Percentiles rank a stretch among this genome's conserved stretches.
phyloP scores from a whole-genome alignment of 2,888 invertebrate genomes.

The Mythimna albipuncta region DNA sequence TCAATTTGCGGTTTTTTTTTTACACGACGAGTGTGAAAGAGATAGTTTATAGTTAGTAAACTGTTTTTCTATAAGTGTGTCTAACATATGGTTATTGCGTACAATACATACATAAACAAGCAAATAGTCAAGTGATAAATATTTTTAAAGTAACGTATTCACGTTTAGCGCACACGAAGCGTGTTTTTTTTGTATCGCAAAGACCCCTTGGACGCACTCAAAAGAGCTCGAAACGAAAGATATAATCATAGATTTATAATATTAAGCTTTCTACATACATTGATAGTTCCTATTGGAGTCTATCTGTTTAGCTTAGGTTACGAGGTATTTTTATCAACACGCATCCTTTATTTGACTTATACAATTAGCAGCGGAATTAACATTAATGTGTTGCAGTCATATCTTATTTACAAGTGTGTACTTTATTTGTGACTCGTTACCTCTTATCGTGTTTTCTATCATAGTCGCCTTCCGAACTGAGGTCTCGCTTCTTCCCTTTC shows the following conservation, averaged over 20 bases:
- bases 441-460: slow-evolving; percentile 89
- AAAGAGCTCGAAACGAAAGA: slow-evolving; percentile 7
- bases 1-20: not conserved
- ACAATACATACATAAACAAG: slow-evolving; percentile 48
- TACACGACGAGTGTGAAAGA: slow-evolving; percentile 22
- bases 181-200: slow-evolving; percentile 5
- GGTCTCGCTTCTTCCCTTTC: slow-evolving; percentile 88
- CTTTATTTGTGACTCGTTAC: slow-evolving; percentile 69
- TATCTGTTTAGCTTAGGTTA: slow-evolving; percentile 30
- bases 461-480: slow-evolving; percentile 88
- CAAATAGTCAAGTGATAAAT: slow-evolving; percentile 30
- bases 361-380: slow-evolving; percentile 58
- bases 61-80: slow-evolving; percentile 11
- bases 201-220: slow-evolving; percentile 1
- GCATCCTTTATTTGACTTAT: slow-evolving; percentile 57
- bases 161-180: slow-evolving; percentile 21
- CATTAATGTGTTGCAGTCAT: slow-evolving; percentile 31
- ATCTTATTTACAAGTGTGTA: slow-evolving; percentile 28
- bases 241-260: slow-evolving; percentile 2
- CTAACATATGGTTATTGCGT: slow-evolving; percentile 47
- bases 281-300: slow-evolving; percentile 8
- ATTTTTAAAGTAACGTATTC: slow-evolving; percentile 27
- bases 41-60: slow-evolving; percentile 36
- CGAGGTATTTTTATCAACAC: slow-evolving; percentile 35
- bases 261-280: slow-evolving; percentile 1